These are phyloP conservation scores for Rhinopomastus cyanomelas DNA, from an alignment of 2,113 vertebrate species.

Conservation along the genomic window DNA sequence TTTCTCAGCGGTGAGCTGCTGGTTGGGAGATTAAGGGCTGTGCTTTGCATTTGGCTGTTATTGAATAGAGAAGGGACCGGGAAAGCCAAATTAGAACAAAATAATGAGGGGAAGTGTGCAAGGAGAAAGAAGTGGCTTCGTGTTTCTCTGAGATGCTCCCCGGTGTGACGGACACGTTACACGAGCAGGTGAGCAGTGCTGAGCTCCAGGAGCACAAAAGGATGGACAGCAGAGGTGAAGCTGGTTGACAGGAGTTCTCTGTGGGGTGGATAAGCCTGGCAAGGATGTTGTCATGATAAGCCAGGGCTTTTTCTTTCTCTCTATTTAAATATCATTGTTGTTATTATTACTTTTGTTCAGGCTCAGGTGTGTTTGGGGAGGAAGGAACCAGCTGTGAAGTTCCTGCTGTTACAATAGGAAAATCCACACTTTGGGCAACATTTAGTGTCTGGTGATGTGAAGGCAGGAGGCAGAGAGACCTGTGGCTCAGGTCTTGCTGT, in stretches of 20 bases:
- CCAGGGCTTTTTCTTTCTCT: fast-evolving
- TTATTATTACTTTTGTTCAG: not conserved
- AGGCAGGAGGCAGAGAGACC: not conserved
- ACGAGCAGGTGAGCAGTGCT: not conserved
- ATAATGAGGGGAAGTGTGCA: constrained; percentile 63
- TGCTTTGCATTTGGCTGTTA: constrained; percentile 73
- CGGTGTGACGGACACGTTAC: not conserved
- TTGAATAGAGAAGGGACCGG: constrained; percentile 71
- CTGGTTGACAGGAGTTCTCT: not conserved
- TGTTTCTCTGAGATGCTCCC: not conserved
- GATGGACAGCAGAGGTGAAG: not conserved
- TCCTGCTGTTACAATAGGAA: not conserved
- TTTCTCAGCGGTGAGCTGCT: constrained; percentile 81
- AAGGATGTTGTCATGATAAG: not conserved
- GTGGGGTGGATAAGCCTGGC: not conserved
- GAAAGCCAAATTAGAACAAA: constrained; percentile 72
- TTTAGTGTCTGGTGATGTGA: not conserved
- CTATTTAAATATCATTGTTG: too few species aligned
- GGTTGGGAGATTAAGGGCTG: constrained; percentile 75
- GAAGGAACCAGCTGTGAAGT: not conserved
- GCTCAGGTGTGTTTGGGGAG: not conserved
- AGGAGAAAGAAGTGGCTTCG: constrained; percentile 18
- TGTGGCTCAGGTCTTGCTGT: not conserved
- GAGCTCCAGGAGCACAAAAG: not conserved
- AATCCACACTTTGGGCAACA: not conserved